These are phyloP conservation scores for Chymomyza costata DNA, from an alignment of 1,140 invertebrate species.

Conservation along the genomic window DNA sequence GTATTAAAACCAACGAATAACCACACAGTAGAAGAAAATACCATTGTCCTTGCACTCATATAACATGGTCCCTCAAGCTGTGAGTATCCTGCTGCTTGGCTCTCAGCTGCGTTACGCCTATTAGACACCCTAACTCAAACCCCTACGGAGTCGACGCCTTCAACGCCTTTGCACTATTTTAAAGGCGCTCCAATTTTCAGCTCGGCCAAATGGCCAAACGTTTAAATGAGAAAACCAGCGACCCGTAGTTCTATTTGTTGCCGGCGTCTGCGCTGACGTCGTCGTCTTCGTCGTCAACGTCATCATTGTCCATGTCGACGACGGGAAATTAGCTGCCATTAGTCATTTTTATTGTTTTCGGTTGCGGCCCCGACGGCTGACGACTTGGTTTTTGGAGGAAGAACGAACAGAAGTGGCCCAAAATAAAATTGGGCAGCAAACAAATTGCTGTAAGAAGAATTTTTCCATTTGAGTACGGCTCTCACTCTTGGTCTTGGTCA, in stretches of 20 bases:
- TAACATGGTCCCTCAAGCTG: no score
- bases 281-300: constrained; percentile 8
- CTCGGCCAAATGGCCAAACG: background rate
- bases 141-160: constrained; percentile 2
- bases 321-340: constrained; percentile 72
- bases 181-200: constrained; percentile 10
- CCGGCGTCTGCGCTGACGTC: background rate
- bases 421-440: constrained; percentile 61
- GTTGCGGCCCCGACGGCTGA: constrained; percentile 40
- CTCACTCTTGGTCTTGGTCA: background rate
- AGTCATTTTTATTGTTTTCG: constrained; percentile 74
- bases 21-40: no score
- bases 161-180: constrained; percentile 1
- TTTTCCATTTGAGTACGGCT: constrained; percentile 45
- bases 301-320: constrained; percentile 13
- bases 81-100: no score
- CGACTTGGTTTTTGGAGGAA: no score
- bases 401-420: constrained; percentile 17
- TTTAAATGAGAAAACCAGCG: constrained; percentile 42
- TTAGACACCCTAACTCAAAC: constrained; percentile 27
- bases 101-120: constrained; percentile 20
- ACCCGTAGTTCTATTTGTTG: constrained; percentile 17
- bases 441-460: constrained; percentile 65
- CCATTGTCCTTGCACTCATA: no score
- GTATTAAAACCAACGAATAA: no score